A percentile compares a stretch with the other conserved stretches of the same genome.
These are phyloP conservation scores for Sminthurides bifidus DNA, from an alignment of 1,140 invertebrate genomes.

Conservation along the genomic window DNA sequence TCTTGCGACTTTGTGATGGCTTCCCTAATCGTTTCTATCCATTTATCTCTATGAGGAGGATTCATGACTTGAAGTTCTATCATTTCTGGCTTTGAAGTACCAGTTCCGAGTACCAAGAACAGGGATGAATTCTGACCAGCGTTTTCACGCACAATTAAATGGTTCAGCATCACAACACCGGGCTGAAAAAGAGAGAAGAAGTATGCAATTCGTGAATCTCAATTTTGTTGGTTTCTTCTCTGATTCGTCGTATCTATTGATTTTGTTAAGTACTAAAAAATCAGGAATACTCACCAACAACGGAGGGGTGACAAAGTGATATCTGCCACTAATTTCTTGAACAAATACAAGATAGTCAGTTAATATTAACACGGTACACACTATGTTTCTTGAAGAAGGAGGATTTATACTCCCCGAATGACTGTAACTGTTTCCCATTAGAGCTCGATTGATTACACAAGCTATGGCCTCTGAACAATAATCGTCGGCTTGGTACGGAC, in stretches of 20 bases:
- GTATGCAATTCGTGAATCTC: not conserved
- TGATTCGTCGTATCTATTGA: too few relatives aligned
- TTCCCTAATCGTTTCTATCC: conserved; percentile 67
- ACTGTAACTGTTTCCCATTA: conserved; percentile 8
- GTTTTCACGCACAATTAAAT: conserved; percentile 81
- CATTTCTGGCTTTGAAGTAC: conserved; percentile 74
- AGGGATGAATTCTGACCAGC: conserved; percentile 68
- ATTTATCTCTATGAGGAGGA: conserved; percentile 72
- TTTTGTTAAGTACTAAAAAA: not conserved
- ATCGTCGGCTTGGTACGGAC: conserved; percentile 55
- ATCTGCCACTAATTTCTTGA: conserved; percentile 23
- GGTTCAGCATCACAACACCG: conserved; percentile 78
- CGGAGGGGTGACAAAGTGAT: conserved; percentile 23
- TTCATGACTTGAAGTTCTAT: conserved; percentile 83
- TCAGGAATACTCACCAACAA: not conserved
- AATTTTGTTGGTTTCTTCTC: not conserved
- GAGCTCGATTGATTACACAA: conserved; percentile 18
- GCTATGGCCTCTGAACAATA: conserved; percentile 46
- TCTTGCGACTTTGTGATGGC: conserved; percentile 22
- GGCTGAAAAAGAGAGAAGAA: conserved; percentile 45
- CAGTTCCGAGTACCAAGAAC: conserved; percentile 23
- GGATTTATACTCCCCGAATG: too few relatives aligned
- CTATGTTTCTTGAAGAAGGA: conserved; percentile 5
- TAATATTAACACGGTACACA: conserved; percentile 23
- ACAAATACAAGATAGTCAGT: conserved; percentile 28